Base-by-base conservation (phyloP, 2,888 invertebrate genomes). In the Priocnemis perturbator region DNA sequence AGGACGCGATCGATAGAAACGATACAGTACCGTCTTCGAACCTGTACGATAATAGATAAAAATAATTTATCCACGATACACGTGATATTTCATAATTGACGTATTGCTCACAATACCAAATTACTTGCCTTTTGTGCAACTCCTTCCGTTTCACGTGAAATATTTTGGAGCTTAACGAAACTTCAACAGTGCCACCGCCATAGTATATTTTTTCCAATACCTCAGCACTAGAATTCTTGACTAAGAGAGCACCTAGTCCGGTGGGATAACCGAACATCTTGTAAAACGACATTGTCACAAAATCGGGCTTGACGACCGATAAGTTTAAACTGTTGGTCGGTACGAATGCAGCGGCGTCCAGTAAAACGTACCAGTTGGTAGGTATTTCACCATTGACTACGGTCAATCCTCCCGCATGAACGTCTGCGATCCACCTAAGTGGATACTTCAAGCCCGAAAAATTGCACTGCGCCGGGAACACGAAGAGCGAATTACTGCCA, bases 191-290 rank as follows among this genome's bases (percentile, higher is more conserved):
- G 9, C 99, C 99, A 48, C 98, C 99, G 20, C 98, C 98, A 90
- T 96, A 98, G 88, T 96, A 98, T 63, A 88, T 90, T 85, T 95
- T 94, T 68, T 91, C 90, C 73, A 97, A 89, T 9, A 93, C 89
- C 82, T 90, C 70, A 47, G 90, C 89, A 85, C 93, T 93, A 20
- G 89, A 86, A 85, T 95, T 95, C 83, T 91, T 93, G 0, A 98
- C 94, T 64, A 98, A 86, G 20, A 98, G 88, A 14, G 97, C 98
- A 37, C 98, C 99, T 19, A 98, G 90, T 2, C 99, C 99, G 60
- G 98, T 98, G 0, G 99, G 99, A 88, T 95, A 98, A 20, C 95
- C 95, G 91, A 99, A 98, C 84, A 99, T 95, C 91, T 98, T 99
- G 90, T 99, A 99, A 90, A 99, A 99, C 0, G 98, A 98, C 19